A percentile compares a stretch with the other conserved stretches of the same genome.
Conservation (phyloP, 2,888 invertebrate species). For the Drosophila paucipuncta region DNA sequence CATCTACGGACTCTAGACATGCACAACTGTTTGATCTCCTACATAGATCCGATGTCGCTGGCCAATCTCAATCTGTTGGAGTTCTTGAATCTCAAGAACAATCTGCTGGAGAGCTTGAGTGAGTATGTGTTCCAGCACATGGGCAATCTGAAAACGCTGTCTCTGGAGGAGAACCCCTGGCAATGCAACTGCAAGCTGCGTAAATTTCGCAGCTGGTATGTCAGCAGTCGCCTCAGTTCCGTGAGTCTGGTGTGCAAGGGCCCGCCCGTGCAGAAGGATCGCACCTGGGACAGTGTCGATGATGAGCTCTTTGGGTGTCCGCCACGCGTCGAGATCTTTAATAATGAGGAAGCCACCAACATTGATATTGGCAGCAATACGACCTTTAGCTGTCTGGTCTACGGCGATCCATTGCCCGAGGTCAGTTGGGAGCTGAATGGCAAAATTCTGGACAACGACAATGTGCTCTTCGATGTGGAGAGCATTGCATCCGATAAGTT, state of each 20-base stretch:
- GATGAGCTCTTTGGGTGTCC: constrained; percentile 93
- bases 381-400: constrained; percentile 92
- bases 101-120: constrained; percentile 90
- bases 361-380: constrained; percentile 94
- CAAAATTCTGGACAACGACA: constrained; percentile 87
- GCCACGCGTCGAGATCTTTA: constrained; percentile 89
- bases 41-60: constrained; percentile 92
- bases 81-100: constrained; percentile 92
- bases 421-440: constrained; percentile 94
- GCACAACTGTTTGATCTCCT: constrained; percentile 91
- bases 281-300: constrained; percentile 91
- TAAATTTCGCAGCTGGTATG: constrained; percentile 93
- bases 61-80: constrained; percentile 90
- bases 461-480: constrained; percentile 86
- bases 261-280: constrained; percentile 89
- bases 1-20: constrained; percentile 93
- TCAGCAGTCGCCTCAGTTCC: constrained; percentile 91
- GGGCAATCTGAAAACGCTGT: constrained; percentile 91
- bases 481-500: constrained; percentile 83
- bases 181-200: constrained; percentile 94
- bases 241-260: constrained; percentile 90
- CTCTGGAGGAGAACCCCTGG: constrained; percentile 95
- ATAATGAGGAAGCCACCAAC: constrained; percentile 86
- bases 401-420: constrained; percentile 93
- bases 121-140: constrained; percentile 90